These are phyloP conservation scores for Meleagris gallopavo DNA, from an alignment of 2,113 vertebrate genomes.

Conservation along the genomic window DNA sequence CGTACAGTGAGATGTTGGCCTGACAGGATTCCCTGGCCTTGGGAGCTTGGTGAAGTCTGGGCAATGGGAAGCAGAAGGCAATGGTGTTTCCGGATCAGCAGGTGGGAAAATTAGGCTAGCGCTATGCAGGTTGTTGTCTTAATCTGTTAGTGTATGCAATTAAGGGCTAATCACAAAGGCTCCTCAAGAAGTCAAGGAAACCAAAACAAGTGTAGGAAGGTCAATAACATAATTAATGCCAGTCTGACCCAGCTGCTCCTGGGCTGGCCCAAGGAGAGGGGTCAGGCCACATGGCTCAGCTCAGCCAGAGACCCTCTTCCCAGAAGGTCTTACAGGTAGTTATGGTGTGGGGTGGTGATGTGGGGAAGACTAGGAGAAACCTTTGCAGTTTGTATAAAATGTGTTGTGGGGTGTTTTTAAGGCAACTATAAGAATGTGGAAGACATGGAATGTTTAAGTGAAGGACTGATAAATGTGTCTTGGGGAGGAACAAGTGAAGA, in stretches of 20 bases:
- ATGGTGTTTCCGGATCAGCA: neutral
- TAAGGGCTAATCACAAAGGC: constrained; percentile 14
- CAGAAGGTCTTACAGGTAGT: neutral
- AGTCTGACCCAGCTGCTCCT: neutral
- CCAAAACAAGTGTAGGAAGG: neutral
- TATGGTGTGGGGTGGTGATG: too few species aligned
- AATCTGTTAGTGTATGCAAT: neutral
- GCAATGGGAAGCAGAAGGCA: neutral
- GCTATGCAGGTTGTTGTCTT: neutral
- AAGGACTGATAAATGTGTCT: neutral
- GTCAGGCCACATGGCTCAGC: neutral
- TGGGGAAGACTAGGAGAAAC: neutral
- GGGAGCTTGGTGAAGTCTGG: neutral
- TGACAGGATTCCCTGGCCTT: neutral
- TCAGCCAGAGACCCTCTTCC: neutral
- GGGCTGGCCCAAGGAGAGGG: neutral
- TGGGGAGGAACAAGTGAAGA: neutral
- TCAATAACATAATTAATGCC: fast-evolving
- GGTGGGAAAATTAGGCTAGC: neutral
- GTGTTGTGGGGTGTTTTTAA: neutral
- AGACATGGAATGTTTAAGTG: neutral
- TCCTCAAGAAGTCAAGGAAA: neutral
- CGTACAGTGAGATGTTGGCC: neutral
- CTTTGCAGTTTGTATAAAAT: neutral
- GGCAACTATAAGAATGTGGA: neutral